Evolutionary conservation across 2,113 vertebrate species (phyloP), one percentile per base, ranked within the genome.

Genomic region (Syngnathus scovelli): DNA sequence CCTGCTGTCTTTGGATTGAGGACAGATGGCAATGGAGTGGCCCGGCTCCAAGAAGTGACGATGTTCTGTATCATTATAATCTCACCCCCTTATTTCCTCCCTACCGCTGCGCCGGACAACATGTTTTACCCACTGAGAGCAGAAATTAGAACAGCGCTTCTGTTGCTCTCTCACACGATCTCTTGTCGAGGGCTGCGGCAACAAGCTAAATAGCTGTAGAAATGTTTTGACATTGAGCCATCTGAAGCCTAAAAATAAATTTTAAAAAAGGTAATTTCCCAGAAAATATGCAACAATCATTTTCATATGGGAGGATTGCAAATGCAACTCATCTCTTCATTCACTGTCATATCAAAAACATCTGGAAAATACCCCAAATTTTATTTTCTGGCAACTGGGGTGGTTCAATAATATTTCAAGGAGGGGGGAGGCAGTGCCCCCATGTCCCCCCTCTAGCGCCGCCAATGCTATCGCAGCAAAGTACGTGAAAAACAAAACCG

Each of bases 51-150:
- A 85, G 74, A 83, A 87, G 84, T 83, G 87, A 83, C 85, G 83
- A 83, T 74, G 77, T 75, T 87, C 78, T 84, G 84, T 80, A 86
- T 91, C 86, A 88, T 90, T 85, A 89, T 91, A 90, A 90, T 90
- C 89, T 90, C 76, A 33, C 27, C 87, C 82, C 88, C 63, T 69
- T 83, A 79, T 86, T 78, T 85, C 83, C 86, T 85, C 79, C 82
- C 85, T 75, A 88, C 85, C 68, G 83, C 81, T 78, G 83, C 69
- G 82, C 85, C 76, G 89, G 89, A 86, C 90, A 87, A 86, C 89
- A 88, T 89, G 89, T 82, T 86, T 85, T 81, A 75, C 85, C 86
- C 70, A 81, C 83, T 73, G 86, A 83, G 85, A 86, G 78, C 79
- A 82, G 71, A 85, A 70, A 69, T 70, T 80, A 72, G 68, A 87